Conservation (phyloP, 2,888 invertebrate species). For the Drosophila prostipennis region DNA sequence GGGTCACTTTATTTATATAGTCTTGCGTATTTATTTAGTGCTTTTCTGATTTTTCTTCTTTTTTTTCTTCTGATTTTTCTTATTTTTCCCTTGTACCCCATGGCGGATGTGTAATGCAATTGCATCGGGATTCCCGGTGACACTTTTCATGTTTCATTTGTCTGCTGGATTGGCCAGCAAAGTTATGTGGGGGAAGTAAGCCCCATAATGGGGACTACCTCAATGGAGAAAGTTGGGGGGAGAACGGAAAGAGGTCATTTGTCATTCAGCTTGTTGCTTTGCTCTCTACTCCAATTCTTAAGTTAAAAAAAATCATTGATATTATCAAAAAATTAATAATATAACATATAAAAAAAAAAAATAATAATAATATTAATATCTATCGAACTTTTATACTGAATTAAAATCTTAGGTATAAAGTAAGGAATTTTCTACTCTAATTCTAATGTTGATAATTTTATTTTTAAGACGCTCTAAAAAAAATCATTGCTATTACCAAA, state of each 20-base stretch:
- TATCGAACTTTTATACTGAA: too few species aligned
- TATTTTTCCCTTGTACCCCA: not conserved
- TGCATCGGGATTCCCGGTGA: not conserved
- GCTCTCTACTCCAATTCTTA: not conserved
- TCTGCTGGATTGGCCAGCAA: not conserved
- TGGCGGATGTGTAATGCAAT: constrained; percentile 36
- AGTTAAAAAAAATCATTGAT: not conserved
- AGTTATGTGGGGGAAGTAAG: not conserved
- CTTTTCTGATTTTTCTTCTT: not conserved
- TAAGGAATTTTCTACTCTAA: too few species aligned
- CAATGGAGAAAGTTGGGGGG: not conserved
- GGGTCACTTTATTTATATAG: constrained; percentile 25
- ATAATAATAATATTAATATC: too few species aligned
- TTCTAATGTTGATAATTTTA: too few species aligned
- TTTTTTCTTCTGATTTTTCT: not conserved
- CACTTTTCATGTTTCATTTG: constrained; percentile 1
- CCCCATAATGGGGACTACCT: not conserved
- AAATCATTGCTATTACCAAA: too few species aligned
- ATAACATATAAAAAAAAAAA: too few species aligned
- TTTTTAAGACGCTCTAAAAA: not conserved
- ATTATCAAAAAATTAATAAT: too few species aligned
- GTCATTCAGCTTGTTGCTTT: constrained; percentile 1
- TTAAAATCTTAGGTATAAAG: too few species aligned
- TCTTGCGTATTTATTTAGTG: constrained; percentile 21
- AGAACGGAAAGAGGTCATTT: not conserved